phyloP scores from a whole-genome alignment of 2,888 invertebrate species.

The Epiblema foenella region DNA sequence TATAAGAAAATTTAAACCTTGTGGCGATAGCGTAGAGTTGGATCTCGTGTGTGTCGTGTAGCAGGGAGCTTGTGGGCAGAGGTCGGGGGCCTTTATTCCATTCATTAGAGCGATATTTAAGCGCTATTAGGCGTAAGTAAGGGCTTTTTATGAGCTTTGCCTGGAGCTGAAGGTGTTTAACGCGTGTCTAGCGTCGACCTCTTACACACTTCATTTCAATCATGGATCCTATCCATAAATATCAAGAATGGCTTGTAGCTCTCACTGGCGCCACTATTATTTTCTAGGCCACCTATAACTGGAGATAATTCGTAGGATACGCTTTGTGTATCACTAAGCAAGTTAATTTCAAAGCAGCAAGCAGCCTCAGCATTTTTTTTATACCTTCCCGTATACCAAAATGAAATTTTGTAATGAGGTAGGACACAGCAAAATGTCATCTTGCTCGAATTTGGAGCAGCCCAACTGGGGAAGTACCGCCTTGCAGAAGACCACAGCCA shows the following conservation, averaged over 20 bases:
- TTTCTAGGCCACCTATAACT: background rate
- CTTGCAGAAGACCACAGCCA: too few relatives aligned
- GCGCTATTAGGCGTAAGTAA: constrained; percentile 65
- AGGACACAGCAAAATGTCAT: too few relatives aligned
- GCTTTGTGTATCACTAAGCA: too few relatives aligned
- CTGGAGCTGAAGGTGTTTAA: constrained; percentile 8
- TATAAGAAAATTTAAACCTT: constrained; percentile 49
- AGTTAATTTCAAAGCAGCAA: background rate
- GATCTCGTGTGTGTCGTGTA: constrained; percentile 44
- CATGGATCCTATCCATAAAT: background rate
- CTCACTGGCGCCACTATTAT: background rate
- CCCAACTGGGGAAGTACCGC: too few relatives aligned
- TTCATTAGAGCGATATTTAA: constrained; percentile 70
- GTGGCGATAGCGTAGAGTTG: constrained; percentile 46
- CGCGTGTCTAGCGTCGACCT: background rate
- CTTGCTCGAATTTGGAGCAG: too few relatives aligned
- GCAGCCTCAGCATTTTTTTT: too few relatives aligned
- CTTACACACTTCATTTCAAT: background rate
- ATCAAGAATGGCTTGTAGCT: too few relatives aligned
- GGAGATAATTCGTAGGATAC: background rate
- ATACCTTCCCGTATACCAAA: too few relatives aligned
- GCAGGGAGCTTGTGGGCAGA: constrained; percentile 41
- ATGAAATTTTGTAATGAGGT: too few relatives aligned
- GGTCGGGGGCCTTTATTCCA: constrained; percentile 60
- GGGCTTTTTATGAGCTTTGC: constrained; percentile 50